Conservation (phyloP, 2,797 vertebrate species). For the Vipera latastei region DNA sequence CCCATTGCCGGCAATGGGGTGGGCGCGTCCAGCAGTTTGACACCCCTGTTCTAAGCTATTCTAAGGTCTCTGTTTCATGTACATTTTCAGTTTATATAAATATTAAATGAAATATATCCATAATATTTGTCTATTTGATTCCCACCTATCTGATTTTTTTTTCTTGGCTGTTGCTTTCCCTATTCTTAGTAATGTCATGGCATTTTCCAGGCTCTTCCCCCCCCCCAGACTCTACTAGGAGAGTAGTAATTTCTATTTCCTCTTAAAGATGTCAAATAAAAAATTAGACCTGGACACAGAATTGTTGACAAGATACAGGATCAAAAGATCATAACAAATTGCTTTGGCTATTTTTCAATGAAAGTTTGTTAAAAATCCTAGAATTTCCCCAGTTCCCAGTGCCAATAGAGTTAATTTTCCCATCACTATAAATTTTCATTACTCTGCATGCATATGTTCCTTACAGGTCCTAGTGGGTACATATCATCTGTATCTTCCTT, state of each 20-base stretch:
- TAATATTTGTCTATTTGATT: neutral
- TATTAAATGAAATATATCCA: neutral
- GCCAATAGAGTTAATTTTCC: constrained; percentile 5
- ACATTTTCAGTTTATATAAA: neutral
- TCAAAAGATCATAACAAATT: neutral
- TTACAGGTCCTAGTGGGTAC: neutral
- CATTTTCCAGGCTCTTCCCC: neutral
- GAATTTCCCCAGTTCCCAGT: neutral
- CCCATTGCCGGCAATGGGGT: no score
- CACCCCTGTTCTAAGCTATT: no score
- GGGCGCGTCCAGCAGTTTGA: no score
- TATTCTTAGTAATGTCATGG: neutral
- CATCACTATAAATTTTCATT: constrained; percentile 16
- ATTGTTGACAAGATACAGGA: neutral
- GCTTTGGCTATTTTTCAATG: neutral
- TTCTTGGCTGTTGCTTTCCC: neutral
- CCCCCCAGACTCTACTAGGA: neutral
- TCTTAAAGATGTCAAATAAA: neutral
- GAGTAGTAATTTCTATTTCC: neutral
- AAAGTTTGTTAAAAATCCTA: constrained; percentile 16
- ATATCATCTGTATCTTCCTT: constrained; percentile 18
- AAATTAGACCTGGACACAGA: neutral
- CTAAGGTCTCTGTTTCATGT: neutral
- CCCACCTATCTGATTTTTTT: neutral
- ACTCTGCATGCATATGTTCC: neutral